Evolutionary conservation across 35 echinoderm and acorn worm genomes (phyloP).

Genomic region (Lytechinus pictus): DNA sequence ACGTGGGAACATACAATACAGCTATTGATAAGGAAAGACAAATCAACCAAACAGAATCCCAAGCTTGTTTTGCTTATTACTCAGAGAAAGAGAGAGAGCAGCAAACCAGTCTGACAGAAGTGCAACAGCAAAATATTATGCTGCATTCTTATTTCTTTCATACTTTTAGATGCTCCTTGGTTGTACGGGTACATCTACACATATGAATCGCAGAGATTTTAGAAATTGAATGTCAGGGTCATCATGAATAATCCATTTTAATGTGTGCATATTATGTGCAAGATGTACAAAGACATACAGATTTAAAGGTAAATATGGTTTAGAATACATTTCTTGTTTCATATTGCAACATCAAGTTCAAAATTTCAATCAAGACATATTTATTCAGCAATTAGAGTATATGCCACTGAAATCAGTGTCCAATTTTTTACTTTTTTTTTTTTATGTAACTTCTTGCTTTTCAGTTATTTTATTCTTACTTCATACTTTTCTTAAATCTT

Average conservation of each 20-base stretch:
- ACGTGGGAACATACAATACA: too few relatives aligned
- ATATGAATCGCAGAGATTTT: neutral
- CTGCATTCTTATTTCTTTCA: neutral
- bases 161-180: neutral
- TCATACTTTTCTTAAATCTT: too few relatives aligned
- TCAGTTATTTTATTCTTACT: too few relatives aligned
- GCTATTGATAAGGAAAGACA: too few relatives aligned
- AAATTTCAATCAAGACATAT: neutral
- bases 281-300: neutral
- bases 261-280: neutral
- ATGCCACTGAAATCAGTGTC: neutral
- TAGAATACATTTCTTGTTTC: neutral
- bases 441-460: neutral
- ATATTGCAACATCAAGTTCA: neutral
- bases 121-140: neutral
- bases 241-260: neutral
- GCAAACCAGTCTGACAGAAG: neutral
- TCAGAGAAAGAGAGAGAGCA: neutral
- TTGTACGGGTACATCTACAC: neutral
- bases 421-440: neutral
- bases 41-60: too few relatives aligned
- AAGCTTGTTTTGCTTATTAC: too few relatives aligned
- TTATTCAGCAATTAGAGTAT: too few relatives aligned
- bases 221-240: neutral
- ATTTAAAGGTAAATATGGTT: neutral